Base-by-base conservation (phyloP, 2,888 invertebrate genomes). In the Spisula subtruncata region DNA sequence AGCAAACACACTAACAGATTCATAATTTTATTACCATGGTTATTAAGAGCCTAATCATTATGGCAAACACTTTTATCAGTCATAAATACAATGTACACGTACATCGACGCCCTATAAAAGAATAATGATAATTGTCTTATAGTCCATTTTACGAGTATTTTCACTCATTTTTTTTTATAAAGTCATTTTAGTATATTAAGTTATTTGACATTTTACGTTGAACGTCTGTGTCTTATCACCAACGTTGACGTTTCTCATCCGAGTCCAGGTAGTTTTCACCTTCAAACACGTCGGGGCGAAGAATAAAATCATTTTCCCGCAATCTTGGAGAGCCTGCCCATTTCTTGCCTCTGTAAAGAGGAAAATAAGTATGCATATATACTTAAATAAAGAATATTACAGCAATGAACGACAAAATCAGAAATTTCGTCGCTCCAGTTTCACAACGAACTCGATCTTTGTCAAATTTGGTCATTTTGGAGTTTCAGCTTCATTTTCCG, bases 311-410 rank as follows among this genome's bases (percentile, higher is more conserved):
- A 10, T 16, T 32, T 20, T 41, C 46, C 1, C 29, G 46, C 29
- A 54, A 81, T 18, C 56, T 32, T 71, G 51, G 66, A 16, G 85
- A 32, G 2, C 75, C 82, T 1, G 75, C 46, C 54, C 89, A 41
- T 56, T 89, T 89, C 80, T 89, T 89, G 16, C 89, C 89, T 82
- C 89, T 89, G 83, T 85, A 89, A 89, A 51, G 48, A 81, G 51
- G 25, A 48, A 81, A 48, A 51, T 14, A 12, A 8, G 41, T 56
- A 56, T n/a, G n/a, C n/a, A n/a, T n/a, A n/a, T n/a, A 56, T 56
- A 29, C 48, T 20, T 51, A 25, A n/a, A 46, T 20, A 35, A 32
- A 6, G 12, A 0, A 66, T 60, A 10, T n/a, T n/a, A n/a, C n/a
- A 80, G 41, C 41, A 41, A 5, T 2, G 41, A 41, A 41, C 41